These are phyloP conservation scores for Coelopa pilipes DNA, from an alignment of 2,888 invertebrate genomes.

Conservation along the genomic window DNA sequence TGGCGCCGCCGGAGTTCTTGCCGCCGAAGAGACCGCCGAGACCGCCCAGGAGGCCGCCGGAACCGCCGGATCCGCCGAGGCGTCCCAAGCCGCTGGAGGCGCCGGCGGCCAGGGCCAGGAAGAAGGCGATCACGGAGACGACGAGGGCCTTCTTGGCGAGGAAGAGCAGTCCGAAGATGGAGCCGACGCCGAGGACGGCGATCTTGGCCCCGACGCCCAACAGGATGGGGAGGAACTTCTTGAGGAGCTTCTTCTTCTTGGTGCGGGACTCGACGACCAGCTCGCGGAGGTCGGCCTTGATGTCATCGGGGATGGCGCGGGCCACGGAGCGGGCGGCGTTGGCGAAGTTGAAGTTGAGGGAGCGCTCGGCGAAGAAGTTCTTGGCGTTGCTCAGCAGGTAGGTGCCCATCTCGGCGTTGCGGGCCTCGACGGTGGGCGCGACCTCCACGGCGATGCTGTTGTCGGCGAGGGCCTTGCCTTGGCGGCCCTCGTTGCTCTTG, in stretches of 20 bases:
- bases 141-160: constrained; percentile 75
- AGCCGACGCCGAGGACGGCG: constrained; percentile 69
- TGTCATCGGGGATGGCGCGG: constrained; percentile 70
- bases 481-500: constrained; percentile 64
- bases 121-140: constrained; percentile 71
- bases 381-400: constrained; percentile 70
- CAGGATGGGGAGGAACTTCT: constrained; percentile 70
- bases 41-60: constrained; percentile 57
- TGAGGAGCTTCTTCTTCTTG: constrained; percentile 70
- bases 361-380: constrained; percentile 71
- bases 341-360: constrained; percentile 68
- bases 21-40: constrained; percentile 61
- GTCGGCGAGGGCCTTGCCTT: constrained; percentile 67
- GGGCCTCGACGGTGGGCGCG: constrained; percentile 68
- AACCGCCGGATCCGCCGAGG: constrained; percentile 57
- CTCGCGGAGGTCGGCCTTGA: constrained; percentile 70
- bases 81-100: constrained; percentile 60
- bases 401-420: constrained; percentile 71
- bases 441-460: constrained; percentile 68
- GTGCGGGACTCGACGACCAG: constrained; percentile 72
- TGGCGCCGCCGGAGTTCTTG: constrained; percentile 54
- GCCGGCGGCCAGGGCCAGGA: constrained; percentile 70
- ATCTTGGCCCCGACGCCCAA: constrained; percentile 72
- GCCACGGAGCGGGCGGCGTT: constrained; percentile 68
- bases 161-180: constrained; percentile 71